Base-by-base conservation (phyloP, 23 tunicate species). In the Ciona savignyi region DNA sequence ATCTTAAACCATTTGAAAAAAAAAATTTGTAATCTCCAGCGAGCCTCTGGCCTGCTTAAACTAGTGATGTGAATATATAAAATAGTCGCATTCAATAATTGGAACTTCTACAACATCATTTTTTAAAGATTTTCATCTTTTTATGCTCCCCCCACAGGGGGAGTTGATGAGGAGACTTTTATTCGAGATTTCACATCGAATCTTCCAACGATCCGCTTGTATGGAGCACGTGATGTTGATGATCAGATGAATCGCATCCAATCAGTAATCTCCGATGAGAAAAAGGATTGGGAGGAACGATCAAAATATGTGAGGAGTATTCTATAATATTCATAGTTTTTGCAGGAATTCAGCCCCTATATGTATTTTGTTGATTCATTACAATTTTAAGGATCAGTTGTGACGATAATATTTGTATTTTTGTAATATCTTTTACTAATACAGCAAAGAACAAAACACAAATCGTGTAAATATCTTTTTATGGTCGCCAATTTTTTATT, bases 241-340 rank as follows among this genome's bases (percentile, higher is more conserved):
- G 97, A 91, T 27, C 76, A 67, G 32, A 71, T 91, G 71, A 60
- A 70, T n/a, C 71, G 64, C 26, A 78, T 91, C 34, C 81, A 67
- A 2, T 64, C 77, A 34, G 70, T 80, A 29, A 21, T 91, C 65
- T 76, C 90, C 25, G 80, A 85, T 70, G 90, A 91, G 65, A 70
- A 72, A 74, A 91, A 85, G 66, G 97, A 91, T 29, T 91, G 97
- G 97, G 90, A 84, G 66, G 90, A 76, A 51, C 63, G 97, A 25
- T 61, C 91, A 21, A 91, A 91, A 66, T 68, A 86, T 27, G 97
- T 91, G 74, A 91, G 86, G 34, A 32, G 25, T 15, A 35, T 19
- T 22, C 19, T 29, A 70, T 65, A 27, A 11, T 70, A n/a, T n/a
- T n/a, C n/a, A n/a, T n/a, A n/a, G n/a, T 65, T 65, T 20, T 22